A percentile compares a stretch with the other conserved stretches of the same genome.
Conservation (phyloP, 2,888 invertebrate genomes). For the Drosophila lacicola region DNA sequence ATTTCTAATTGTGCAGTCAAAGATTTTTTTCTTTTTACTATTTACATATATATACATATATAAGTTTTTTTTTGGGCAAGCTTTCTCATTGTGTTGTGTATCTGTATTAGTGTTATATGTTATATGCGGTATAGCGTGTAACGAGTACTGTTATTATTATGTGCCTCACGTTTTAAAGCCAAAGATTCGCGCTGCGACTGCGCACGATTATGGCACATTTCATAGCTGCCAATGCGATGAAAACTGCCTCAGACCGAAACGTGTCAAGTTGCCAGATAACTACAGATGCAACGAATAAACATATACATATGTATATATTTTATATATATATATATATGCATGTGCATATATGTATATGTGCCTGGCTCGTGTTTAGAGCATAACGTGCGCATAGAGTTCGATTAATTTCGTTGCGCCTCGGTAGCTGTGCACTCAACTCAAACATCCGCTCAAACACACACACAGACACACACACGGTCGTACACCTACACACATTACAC, state of each 20-base stretch:
- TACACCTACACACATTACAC: slow-evolving; percentile 29
- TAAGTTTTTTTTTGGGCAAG: slow-evolving; percentile 49
- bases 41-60: slow-evolving; percentile 14
- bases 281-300: slow-evolving; percentile 27
- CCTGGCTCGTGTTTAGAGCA: slow-evolving; percentile 60
- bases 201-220: slow-evolving; percentile 79
- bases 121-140: slow-evolving; percentile 48
- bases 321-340: neutral
- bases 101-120: slow-evolving; percentile 31
- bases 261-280: slow-evolving; percentile 76
- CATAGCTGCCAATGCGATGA: slow-evolving; percentile 50
- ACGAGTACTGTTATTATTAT: slow-evolving; percentile 68
- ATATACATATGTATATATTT: slow-evolving; percentile 1
- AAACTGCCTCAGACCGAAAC: slow-evolving; percentile 65
- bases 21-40: slow-evolving; percentile 32
- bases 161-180: slow-evolving; percentile 71
- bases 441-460: slow-evolving; percentile 67
- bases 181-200: slow-evolving; percentile 75
- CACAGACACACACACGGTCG: slow-evolving; percentile 13
- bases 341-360: neutral
- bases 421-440: slow-evolving; percentile 79
- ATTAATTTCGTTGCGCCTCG: slow-evolving; percentile 79
- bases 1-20: slow-evolving; percentile 43
- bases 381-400: slow-evolving; percentile 71
- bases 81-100: slow-evolving; percentile 63